Evolutionary conservation across 2,888 invertebrate species (phyloP).

Genomic region (Acanthosoma haemorrhoidale): DNA sequence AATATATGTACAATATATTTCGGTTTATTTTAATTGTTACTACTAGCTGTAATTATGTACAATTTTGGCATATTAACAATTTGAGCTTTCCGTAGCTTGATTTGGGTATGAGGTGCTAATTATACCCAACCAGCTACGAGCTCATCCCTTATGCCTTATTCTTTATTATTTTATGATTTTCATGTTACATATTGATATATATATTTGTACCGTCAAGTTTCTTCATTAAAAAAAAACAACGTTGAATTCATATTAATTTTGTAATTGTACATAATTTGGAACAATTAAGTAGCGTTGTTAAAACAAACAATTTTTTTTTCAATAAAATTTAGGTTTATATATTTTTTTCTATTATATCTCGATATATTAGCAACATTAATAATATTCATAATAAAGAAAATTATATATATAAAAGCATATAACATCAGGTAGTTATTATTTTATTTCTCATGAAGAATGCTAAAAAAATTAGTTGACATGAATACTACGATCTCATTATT

Average conservation of each 20-base stretch:
- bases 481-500: slow-evolving; percentile 9
- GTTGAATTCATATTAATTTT: not conserved
- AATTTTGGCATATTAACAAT: not conserved
- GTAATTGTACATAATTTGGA: not conserved
- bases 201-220: slow-evolving; percentile 9
- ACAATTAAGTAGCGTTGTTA: slow-evolving; percentile 23
- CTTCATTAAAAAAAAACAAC: slow-evolving; percentile 1
- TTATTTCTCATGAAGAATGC: not conserved
- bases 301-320: not conserved
- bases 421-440: not conserved
- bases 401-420: not conserved
- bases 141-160: slow-evolving; percentile 7
- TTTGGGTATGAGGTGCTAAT: slow-evolving; percentile 7
- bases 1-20: not conserved
- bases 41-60: not conserved
- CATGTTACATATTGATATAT: slow-evolving; percentile 6
- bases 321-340: not conserved
- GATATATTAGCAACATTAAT: not conserved
- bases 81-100: slow-evolving; percentile 19
- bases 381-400: not conserved
- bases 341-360: not conserved
- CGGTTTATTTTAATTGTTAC: slow-evolving; percentile 20
- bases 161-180: not conserved
- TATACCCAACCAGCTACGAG: slow-evolving; percentile 24
- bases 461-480: not conserved